These are phyloP conservation scores for Antechinus stuartii DNA, from an alignment of 2,113 vertebrate species.

Conservation along the genomic window DNA sequence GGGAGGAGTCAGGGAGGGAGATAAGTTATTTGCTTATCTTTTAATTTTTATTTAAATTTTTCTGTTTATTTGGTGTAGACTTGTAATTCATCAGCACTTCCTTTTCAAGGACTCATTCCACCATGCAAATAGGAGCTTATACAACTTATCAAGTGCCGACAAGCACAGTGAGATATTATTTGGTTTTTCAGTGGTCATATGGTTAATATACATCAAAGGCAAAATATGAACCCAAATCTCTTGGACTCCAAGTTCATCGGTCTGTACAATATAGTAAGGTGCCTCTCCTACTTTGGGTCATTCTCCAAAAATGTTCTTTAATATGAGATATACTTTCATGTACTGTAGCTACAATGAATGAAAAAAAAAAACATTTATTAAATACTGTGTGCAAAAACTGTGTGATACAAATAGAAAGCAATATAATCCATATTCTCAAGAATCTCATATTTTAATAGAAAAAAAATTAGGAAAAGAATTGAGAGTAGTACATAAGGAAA, in stretches of 20 bases:
- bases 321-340: not conserved
- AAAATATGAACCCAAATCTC: not conserved
- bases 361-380: not conserved
- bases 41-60: not conserved
- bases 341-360: not conserved
- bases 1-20: too few relatives aligned
- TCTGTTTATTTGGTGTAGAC: not conserved
- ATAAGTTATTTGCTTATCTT: not conserved
- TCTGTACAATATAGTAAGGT: not conserved
- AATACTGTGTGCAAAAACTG: not conserved
- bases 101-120: not conserved
- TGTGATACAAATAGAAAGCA: not conserved
- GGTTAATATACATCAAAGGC: not conserved
- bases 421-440: not conserved
- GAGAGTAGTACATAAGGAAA: too few relatives aligned
- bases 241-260: not conserved
- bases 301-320: not conserved
- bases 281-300: not conserved
- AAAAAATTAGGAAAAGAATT: too few relatives aligned
- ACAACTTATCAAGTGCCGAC: not conserved
- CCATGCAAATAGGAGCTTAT: not conserved
- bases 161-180: not conserved
- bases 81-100: not conserved
- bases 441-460: not conserved
- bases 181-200: not conserved